Conservation (phyloP, 2,888 invertebrate genomes). For the Synergus laeviventris region DNA sequence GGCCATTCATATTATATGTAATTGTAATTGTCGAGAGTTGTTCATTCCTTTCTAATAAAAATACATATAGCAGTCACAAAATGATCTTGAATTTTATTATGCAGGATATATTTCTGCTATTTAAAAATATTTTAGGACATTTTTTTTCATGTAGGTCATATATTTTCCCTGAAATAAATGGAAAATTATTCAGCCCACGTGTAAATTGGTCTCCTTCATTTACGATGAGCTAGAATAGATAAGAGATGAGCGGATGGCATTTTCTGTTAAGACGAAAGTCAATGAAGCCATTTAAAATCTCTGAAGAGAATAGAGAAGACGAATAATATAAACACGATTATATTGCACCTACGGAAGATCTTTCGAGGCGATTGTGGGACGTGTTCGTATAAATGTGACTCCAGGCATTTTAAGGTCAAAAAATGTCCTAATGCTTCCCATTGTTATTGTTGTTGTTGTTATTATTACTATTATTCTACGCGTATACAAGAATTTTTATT, state of each 20-base stretch:
- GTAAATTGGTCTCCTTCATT: not conserved
- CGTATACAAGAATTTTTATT: constrained; percentile 7
- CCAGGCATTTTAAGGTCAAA: constrained; percentile 5
- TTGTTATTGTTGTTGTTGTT: not conserved
- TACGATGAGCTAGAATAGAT: not conserved
- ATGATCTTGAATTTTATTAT: not conserved
- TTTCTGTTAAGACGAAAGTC: constrained; percentile 21
- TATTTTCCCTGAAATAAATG: not conserved
- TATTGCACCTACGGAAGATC: constrained; percentile 27
- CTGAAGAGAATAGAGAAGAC: constrained; percentile 10
- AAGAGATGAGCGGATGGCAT: constrained; percentile 24
- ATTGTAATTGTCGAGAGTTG: too few species aligned
- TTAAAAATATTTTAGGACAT: too few species aligned
- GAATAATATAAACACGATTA: constrained; percentile 20
- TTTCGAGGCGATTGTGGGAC: not conserved
- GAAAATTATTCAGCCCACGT: not conserved
- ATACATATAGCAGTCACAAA: too few species aligned
- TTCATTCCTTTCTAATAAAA: too few species aligned
- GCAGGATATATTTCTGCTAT: not conserved
- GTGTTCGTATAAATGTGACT: constrained; percentile 3
- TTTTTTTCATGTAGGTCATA: too few species aligned
- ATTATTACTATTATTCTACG: not conserved
- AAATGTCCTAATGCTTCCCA: constrained; percentile 7
- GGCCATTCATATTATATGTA: too few species aligned
- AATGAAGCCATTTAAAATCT: constrained; percentile 5